Conservation (phyloP, 2,113 vertebrate species). For the Origma solitaria region DNA sequence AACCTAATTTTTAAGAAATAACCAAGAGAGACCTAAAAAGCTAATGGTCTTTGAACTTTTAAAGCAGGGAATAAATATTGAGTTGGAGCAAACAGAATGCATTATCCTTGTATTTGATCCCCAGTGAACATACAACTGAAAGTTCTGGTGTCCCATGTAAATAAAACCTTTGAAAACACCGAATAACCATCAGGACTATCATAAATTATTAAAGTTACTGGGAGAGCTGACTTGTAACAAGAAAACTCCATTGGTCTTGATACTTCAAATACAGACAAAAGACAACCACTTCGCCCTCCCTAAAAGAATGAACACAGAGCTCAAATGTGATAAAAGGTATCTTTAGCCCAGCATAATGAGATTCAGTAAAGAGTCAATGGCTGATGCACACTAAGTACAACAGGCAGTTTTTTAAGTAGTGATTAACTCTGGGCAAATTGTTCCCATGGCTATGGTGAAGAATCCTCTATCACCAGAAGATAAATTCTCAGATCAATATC, state of each 20-base stretch:
- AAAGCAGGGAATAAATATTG: not conserved
- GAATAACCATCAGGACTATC: not conserved
- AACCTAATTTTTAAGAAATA: not conserved
- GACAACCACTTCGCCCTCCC: not conserved
- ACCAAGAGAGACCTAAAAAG: not conserved
- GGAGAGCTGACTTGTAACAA: not conserved
- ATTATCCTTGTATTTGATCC: not conserved
- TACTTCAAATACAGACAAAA: not conserved
- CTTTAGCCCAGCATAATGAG: not conserved
- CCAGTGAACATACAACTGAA: not conserved
- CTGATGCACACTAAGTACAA: not conserved
- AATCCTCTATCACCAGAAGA: not conserved
- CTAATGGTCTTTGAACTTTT: not conserved
- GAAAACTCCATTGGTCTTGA: not conserved
- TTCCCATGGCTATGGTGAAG: not conserved
- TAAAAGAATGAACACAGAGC: not conserved
- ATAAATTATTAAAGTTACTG: not conserved
- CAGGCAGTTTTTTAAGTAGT: not conserved
- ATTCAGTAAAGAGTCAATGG: not conserved
- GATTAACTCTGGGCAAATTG: not conserved
- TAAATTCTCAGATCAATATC: not conserved
- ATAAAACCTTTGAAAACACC: not conserved
- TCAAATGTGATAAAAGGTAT: not conserved
- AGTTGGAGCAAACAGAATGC: not conserved
- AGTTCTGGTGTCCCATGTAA: not conserved